Base-by-base conservation (phyloP, 2,888 invertebrate species). In the Megamerina dolium region DNA sequence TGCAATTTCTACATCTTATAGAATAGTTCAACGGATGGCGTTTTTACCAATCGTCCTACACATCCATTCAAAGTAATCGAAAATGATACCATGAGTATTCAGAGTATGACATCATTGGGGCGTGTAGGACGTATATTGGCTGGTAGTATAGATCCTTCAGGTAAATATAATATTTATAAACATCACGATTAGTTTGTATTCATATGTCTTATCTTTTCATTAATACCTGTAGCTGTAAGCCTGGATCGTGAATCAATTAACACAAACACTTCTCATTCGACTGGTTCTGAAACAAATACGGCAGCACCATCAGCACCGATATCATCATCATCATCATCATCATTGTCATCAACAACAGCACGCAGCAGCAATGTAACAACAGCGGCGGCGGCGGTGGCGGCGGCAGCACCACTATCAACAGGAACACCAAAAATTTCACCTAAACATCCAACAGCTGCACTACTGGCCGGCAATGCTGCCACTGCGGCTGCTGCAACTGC, bases 21-120 rank as follows among this genome's bases (percentile, higher is more conserved):
- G 70, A 74, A 76, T 31, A 71, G 74, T 52, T 85, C 87, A 8
- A 79, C 85, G 41, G 91, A 91, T 59, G 85, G 85, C 47, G 79
- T 85, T 12, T 85, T 79, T 66, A 79, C 82, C 8, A 76, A 80
- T 48, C 77, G 76, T 38, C 79, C 80, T 58, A 77, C 80, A 35
- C 88, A 87, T 71, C 89, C 89, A 16, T 89, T 89, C 68, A 79
- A 84, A 64, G 85, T 90, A 51, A 88, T 91, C 59, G 88, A 92
- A 56, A 87, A 87, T 60, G 91, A 91, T 70, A 83, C 89, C 13
- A 78, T 88, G 68, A 90, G 89, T 65, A 74, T 91, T 57, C 89
- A 90, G 68, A 90, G 90, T 64, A 85, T 91, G 78, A 87, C 88
- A 56, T 91, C 91, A 37, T 74, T 91, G 45, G 90, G 90, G 18